These are phyloP conservation scores for Acrobasis suavella DNA, from an alignment of 2,888 invertebrate species.

Conservation along the genomic window DNA sequence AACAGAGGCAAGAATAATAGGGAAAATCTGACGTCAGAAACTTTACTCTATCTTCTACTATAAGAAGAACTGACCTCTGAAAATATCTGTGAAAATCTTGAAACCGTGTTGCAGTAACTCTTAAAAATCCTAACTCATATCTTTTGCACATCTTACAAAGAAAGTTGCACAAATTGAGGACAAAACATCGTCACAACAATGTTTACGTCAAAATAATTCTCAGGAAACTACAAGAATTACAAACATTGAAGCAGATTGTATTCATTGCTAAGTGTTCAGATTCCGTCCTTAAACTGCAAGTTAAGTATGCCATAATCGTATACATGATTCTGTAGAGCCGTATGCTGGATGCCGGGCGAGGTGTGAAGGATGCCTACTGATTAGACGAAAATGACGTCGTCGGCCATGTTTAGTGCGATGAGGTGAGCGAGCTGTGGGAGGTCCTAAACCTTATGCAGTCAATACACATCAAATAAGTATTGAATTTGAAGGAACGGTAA, in stretches of 20 bases:
- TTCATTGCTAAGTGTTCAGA: not conserved
- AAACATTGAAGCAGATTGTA: not conserved
- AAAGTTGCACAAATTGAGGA: too few species aligned
- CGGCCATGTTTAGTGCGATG: constrained; percentile 18
- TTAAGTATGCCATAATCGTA: constrained; percentile 12
- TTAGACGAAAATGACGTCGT: constrained; percentile 28
- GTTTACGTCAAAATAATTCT: too few species aligned
- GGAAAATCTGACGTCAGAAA: too few species aligned
- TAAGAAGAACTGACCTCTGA: too few species aligned
- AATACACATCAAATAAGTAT: constrained; percentile 5
- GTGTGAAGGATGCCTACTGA: constrained; percentile 36
- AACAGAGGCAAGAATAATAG: not conserved
- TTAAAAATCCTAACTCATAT: too few species aligned
- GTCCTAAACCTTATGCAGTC: constrained; percentile 12
- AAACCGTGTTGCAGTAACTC: too few species aligned
- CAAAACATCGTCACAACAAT: too few species aligned
- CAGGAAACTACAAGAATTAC: not conserved
- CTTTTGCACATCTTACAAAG: too few species aligned
- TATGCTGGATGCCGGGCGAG: constrained; percentile 16
- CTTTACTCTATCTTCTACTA: too few species aligned
- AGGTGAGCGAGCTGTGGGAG: constrained; percentile 17
- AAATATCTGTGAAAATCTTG: too few species aligned
- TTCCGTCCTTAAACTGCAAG: not conserved
- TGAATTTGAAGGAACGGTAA: not conserved
- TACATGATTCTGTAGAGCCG: not conserved